Percentiles rank a stretch among this genome's conserved stretches.
phyloP scores from a whole-genome alignment of 2,797 vertebrate species.

The Amblyopsis hoosieri region DNA sequence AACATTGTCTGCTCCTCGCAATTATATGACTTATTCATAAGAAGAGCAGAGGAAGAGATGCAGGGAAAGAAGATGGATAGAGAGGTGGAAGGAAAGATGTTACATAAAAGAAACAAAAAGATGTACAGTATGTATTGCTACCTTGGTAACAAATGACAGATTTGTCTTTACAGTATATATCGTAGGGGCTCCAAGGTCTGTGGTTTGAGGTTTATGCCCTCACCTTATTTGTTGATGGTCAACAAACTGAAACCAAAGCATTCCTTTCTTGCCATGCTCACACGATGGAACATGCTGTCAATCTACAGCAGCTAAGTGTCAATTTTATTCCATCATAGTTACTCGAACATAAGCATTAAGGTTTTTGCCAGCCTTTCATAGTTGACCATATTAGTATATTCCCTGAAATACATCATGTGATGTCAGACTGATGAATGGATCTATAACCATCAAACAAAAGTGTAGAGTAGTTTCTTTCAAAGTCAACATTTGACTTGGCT shows the following conservation, averaged over 20 bases:
- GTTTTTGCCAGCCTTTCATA: no score
- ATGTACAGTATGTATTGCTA: constrained; percentile 14
- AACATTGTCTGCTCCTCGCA: constrained; percentile 44
- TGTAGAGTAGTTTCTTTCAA: no score
- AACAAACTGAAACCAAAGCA: constrained; percentile 21
- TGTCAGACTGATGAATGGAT: no score
- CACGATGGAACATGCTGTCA: constrained; percentile 1
- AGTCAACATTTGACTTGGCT: constrained; percentile 25
- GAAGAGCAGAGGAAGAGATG: constrained; percentile 20
- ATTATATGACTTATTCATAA: constrained; percentile 67
- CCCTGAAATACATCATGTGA: no score
- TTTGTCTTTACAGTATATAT: constrained; percentile 47
- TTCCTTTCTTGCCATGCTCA: constrained; percentile 7
- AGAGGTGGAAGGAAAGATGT: constrained; percentile 19
- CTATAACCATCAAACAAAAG: no score
- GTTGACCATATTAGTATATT: no score
- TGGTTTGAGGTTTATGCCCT: constrained; percentile 37
- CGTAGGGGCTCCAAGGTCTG: constrained; percentile 20
- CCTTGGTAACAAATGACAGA: constrained; percentile 42
- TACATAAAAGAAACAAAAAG: constrained; percentile 21
- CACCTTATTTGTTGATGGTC: constrained; percentile 33
- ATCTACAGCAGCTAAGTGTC: constrained; percentile 1
- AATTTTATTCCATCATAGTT: no score
- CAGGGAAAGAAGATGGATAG: constrained; percentile 15
- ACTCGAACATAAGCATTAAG: no score